phyloP scores from a whole-genome alignment of 2,797 vertebrate species.

The Squalus acanthias region DNA sequence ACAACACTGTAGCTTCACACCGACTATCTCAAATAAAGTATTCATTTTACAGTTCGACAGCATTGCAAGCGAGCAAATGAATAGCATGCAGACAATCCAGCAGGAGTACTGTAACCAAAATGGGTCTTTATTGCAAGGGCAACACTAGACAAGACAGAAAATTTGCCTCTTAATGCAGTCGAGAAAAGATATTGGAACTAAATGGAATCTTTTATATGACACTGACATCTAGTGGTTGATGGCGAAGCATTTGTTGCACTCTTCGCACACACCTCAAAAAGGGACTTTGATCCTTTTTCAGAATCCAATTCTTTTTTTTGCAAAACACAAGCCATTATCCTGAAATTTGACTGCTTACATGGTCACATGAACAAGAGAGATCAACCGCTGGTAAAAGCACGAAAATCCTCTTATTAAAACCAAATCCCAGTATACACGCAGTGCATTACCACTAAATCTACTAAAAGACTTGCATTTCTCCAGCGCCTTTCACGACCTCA shows the following conservation, averaged over 20 bases:
- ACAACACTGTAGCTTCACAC: not conserved
- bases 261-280: not conserved
- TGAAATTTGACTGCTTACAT: not conserved
- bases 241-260: not conserved
- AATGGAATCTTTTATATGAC: not conserved
- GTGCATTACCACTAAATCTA: not conserved
- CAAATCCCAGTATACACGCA: not conserved
- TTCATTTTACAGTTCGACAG: not conserved
- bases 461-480: not conserved
- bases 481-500: no score
- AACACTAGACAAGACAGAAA: not conserved
- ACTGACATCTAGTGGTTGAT: constrained; percentile 31
- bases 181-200: not conserved
- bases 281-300: not conserved
- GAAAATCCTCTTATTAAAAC: not conserved
- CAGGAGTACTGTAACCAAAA: not conserved
- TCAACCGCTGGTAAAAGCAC: not conserved
- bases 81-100: no score
- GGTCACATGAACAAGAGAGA: not conserved
- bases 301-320: not conserved
- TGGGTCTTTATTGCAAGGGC: not conserved
- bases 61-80: not conserved
- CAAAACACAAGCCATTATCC: not conserved
- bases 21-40: not conserved
- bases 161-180: no score